Percentiles rank a stretch among this genome's conserved stretches.
phyloP scores from a whole-genome alignment of 2,888 invertebrate species.

The Dyspetes luteomarginatus region DNA sequence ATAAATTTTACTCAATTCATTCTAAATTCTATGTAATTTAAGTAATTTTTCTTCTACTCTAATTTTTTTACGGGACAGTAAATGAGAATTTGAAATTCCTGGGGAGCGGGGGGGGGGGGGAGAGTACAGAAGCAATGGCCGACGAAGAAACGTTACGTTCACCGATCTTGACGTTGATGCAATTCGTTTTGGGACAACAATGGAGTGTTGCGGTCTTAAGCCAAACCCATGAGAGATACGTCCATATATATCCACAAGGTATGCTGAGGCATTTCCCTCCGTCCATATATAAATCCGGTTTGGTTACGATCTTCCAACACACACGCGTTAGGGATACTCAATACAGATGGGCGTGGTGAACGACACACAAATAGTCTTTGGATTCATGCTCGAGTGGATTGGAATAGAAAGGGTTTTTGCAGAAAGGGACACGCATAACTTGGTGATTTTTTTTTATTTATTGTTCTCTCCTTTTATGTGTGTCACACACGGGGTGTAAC shows the following conservation, averaged over 20 bases:
- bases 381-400: constrained; percentile 76
- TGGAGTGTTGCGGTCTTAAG: constrained; percentile 70
- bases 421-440: constrained; percentile 45
- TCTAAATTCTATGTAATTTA: no score
- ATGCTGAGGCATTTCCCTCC: neutral
- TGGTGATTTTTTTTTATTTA: neutral
- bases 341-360: constrained; percentile 72
- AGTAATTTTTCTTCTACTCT: no score
- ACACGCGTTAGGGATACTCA: constrained; percentile 41
- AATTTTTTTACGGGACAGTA: no score
- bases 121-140: constrained; percentile 27
- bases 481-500: constrained; percentile 10
- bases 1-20: no score
- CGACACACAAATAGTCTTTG: constrained; percentile 74
- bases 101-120: no score
- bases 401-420: constrained; percentile 70
- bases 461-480: constrained; percentile 15
- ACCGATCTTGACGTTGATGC: constrained; percentile 21
- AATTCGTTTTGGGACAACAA: constrained; percentile 56
- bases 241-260: constrained; percentile 28
- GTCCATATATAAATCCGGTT: constrained; percentile 58
- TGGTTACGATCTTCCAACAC: constrained; percentile 44
- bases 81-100: no score
- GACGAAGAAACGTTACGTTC: constrained; percentile 46
- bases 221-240: constrained; percentile 64